Conservation (phyloP, 2,113 vertebrate genomes). For the Polypterus bichir region DNA sequence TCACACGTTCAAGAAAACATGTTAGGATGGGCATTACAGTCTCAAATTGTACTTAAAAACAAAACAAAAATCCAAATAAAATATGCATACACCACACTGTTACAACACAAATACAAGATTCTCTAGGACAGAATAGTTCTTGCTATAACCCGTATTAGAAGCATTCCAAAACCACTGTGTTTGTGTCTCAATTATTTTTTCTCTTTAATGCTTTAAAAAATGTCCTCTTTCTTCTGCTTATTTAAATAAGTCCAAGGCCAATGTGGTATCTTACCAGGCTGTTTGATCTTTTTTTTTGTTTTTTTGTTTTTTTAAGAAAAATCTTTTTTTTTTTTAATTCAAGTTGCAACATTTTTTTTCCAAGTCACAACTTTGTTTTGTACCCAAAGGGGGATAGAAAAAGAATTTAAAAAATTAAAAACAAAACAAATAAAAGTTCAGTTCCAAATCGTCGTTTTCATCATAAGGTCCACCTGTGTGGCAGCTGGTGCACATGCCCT, state of each 20-base stretch:
- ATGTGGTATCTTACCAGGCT: conserved; percentile 49
- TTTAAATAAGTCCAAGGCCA: conserved; percentile 68
- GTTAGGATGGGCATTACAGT: conserved; percentile 31
- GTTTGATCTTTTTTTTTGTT: conserved; percentile 16
- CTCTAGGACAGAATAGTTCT: conserved; percentile 29
- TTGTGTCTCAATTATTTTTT: conserved; percentile 22
- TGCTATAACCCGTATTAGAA: conserved; percentile 63
- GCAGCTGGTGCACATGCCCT: too few relatives aligned
- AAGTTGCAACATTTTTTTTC: background rate
- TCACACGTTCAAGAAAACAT: conserved; percentile 22
- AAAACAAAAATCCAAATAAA: conserved; percentile 32
- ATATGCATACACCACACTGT: conserved; percentile 35
- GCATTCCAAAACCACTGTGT: conserved; percentile 51
- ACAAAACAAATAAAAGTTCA: conserved; percentile 33
- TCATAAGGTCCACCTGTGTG: too few relatives aligned
- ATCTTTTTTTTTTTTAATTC: conserved; percentile 15
- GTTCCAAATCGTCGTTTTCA: background rate
- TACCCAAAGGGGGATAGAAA: background rate
- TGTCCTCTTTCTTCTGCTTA: conserved; percentile 53
- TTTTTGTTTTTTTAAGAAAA: too few relatives aligned
- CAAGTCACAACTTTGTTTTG: conserved; percentile 31
- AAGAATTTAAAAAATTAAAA: conserved; percentile 36
- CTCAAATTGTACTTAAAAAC: conserved; percentile 21
- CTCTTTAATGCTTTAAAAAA: conserved; percentile 69
- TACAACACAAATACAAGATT: conserved; percentile 42